These are phyloP conservation scores for Sesia bembeciformis DNA, from an alignment of 2,888 invertebrate genomes.

Conservation along the genomic window DNA sequence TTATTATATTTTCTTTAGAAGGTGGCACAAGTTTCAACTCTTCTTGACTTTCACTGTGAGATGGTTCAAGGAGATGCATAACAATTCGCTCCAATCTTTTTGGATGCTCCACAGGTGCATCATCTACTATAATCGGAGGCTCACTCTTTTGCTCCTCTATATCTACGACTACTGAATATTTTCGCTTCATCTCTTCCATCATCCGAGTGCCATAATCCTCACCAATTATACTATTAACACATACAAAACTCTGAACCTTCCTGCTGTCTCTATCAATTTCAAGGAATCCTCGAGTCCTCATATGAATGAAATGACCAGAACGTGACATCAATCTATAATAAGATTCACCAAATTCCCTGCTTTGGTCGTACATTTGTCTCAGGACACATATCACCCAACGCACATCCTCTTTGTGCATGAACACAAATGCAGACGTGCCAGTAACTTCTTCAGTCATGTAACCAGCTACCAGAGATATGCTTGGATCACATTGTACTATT, in stretches of 20 bases:
- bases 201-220: conserved; percentile 83
- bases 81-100: conserved; percentile 81
- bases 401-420: conserved; percentile 92
- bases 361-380: conserved; percentile 90
- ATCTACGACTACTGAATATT: conserved; percentile 81
- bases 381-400: conserved; percentile 91
- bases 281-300: conserved; percentile 87
- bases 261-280: conserved; percentile 86
- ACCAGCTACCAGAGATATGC: conserved; percentile 90
- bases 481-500: conserved; percentile 92
- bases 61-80: conserved; percentile 74
- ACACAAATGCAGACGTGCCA: conserved; percentile 90
- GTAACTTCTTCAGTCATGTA: conserved; percentile 92
- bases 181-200: conserved; percentile 85
- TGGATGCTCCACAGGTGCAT: conserved; percentile 79
- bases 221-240: conserved; percentile 85
- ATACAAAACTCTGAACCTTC: conserved; percentile 88
- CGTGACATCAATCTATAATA: conserved; percentile 88
- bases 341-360: conserved; percentile 88
- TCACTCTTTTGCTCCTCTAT: conserved; percentile 53
- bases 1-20: conserved; percentile 61
- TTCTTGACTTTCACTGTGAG: conserved; percentile 40
- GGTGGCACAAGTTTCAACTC: conserved; percentile 58
- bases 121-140: conserved; percentile 29
- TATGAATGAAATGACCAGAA: conserved; percentile 88